These are phyloP conservation scores for Aphelinus certus DNA, from an alignment of 1,140 invertebrate genomes.

Conservation along the genomic window DNA sequence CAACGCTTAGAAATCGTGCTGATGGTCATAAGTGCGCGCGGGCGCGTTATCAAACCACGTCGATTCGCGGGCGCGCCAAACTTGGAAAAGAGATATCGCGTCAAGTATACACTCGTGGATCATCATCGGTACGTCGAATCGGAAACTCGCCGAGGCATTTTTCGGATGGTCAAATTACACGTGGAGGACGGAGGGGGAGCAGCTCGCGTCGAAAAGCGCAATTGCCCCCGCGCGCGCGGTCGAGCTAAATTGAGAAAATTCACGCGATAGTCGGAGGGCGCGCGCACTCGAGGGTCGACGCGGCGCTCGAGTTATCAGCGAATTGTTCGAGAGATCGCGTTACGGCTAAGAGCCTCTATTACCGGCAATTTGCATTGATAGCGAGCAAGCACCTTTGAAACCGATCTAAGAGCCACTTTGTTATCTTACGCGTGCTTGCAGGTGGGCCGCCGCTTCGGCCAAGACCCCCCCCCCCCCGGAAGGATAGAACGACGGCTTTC, in stretches of 20 bases:
- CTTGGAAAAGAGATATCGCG: no score
- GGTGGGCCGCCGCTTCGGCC: not conserved
- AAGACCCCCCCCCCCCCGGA: conserved; percentile 26
- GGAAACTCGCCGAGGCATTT: no score
- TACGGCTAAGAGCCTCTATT: conserved; percentile 64
- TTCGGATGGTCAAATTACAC: no score
- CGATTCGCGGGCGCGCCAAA: no score
- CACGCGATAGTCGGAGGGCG: conserved; percentile 22
- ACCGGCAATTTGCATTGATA: conserved; percentile 65
- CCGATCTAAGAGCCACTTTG: conserved; percentile 60
- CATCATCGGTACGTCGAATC: no score
- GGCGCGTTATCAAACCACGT: no score
- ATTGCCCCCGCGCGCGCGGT: not conserved
- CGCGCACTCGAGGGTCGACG: not conserved
- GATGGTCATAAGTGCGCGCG: no score
- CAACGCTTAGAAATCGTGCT: no score
- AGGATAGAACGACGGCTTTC: conserved; percentile 25
- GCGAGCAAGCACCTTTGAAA: conserved; percentile 54
- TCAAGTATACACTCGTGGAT: no score
- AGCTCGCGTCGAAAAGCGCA: conserved; percentile 10
- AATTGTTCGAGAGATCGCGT: conserved; percentile 56
- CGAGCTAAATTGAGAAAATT: conserved; percentile 20
- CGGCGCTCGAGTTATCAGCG: conserved; percentile 44
- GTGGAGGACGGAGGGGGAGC: no score
- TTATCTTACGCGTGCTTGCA: conserved; percentile 30